Conservation (phyloP, 2,888 invertebrate genomes). For the Parnassius orleans region DNA sequence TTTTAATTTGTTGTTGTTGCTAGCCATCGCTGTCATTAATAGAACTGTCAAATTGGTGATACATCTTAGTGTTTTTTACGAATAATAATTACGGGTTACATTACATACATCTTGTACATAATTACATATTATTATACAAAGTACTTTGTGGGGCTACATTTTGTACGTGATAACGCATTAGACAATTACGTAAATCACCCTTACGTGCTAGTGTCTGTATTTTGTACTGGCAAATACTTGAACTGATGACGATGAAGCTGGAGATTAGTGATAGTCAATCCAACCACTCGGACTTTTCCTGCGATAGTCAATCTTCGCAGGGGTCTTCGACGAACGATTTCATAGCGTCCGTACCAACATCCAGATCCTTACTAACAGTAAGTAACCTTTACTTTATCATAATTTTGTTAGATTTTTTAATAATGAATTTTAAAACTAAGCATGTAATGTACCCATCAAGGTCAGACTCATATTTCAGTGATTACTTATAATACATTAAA, state of each 20-base stretch:
- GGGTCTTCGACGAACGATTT: conserved; percentile 78
- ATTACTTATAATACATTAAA: no score
- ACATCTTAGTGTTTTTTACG: conserved; percentile 39
- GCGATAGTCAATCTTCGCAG: conserved; percentile 82
- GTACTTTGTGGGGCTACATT: background rate
- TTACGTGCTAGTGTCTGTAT: conserved; percentile 36
- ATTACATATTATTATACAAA: no score
- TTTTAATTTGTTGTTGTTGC: conserved; percentile 53
- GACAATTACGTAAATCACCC: conserved; percentile 47
- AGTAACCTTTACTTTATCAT: conserved; percentile 40
- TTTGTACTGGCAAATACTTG: conserved; percentile 40
- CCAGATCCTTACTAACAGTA: conserved; percentile 65
- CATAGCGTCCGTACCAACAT: conserved; percentile 56
- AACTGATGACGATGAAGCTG: conserved; percentile 81
- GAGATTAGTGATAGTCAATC: conserved; percentile 82
- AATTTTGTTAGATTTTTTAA: background rate
- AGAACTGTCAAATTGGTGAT: conserved; percentile 57
- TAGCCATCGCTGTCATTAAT: conserved; percentile 47
- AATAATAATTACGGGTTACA: conserved; percentile 28
- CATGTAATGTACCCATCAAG: no score
- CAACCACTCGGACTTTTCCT: conserved; percentile 82
- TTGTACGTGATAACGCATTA: conserved; percentile 32
- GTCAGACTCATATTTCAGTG: no score
- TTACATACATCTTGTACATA: no score
- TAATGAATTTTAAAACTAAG: no score